Evolutionary conservation across 2,888 invertebrate species (phyloP).

Genomic region (Sminthurinus aureus): DNA sequence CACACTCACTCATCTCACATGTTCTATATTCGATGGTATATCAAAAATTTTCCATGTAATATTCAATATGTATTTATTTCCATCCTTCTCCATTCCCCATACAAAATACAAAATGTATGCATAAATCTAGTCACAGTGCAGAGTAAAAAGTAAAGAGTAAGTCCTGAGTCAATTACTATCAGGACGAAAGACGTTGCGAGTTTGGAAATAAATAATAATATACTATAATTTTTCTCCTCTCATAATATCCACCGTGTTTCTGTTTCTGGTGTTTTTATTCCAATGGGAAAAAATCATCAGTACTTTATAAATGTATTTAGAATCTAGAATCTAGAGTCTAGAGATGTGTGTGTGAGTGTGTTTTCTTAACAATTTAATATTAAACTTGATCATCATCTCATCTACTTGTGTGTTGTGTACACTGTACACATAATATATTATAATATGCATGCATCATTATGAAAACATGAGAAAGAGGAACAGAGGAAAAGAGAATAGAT

Average conservation of each 20-base stretch:
- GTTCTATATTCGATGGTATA: conserved; percentile 44
- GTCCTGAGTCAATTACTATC: conserved; percentile 39
- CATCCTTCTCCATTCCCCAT: no score
- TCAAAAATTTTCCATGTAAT: no score
- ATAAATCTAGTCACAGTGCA: no score
- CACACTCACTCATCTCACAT: conserved; percentile 31
- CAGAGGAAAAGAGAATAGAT: neutral
- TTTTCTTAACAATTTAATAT: conserved; percentile 30
- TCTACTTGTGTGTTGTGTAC: neutral
- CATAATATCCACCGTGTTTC: neutral
- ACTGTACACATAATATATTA: neutral
- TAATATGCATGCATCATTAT: neutral
- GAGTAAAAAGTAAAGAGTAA: neutral
- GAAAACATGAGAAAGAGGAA: neutral
- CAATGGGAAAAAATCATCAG: conserved; percentile 30
- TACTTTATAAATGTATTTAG: neutral
- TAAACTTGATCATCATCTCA: conserved; percentile 22
- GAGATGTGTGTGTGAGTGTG: conserved; percentile 9
- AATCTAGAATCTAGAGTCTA: no score
- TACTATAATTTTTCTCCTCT: neutral
- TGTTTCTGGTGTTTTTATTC: neutral
- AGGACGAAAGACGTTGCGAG: conserved; percentile 23
- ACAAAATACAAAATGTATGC: no score
- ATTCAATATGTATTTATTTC: no score
- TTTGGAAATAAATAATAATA: conserved; percentile 10